Base-by-base conservation (phyloP, 1,140 invertebrate genomes). In the Spodoptera frugiperda region DNA sequence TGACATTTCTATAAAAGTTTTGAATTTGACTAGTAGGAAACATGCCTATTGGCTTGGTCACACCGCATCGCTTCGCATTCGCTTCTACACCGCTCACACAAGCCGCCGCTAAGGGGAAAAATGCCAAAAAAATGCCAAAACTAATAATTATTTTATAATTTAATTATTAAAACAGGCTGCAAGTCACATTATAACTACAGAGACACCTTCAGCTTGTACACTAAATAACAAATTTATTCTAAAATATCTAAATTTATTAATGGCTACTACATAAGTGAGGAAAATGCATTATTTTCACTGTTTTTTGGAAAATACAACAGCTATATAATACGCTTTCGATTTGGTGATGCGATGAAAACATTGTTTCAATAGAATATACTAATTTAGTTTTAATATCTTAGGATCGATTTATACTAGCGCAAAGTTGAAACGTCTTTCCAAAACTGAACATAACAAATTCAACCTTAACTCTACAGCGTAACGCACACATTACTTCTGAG, bases 191-290 rank as follows among this genome's bases (percentile, higher is more conserved):
- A 11, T 12, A n/a, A 71, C 33, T 44, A 71, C 30, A 48, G 46
- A 49, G 15, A 67, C 77, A 76, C 80, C 78, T 78, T 65, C 79
- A 46, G 53, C 57, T 54, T 75, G 49, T 75, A 81, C 44, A 83
- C 78, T 82, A 81, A 77, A 81, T 83, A 85, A 85, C 81, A 82
- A 81, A 76, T 81, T 77, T 21, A 55, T 39, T 55, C 14, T 48
- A 39, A n/a, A 55, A 55, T 39, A 8, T 19, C 49, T 71, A 55
- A 39, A 61, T 61, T 59, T 39, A 12, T 19, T 44, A 44, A 55
- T 71, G 68, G 30, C 48, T 51, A 14, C 49, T 48, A 70, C 2
- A 1, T 59, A 9, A 49, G 39, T 65, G 33, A 14, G 17, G 44
- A 48, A 65, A 48, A 65, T 65, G 39, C 14, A 17, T 15, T 14